phyloP scores from a whole-genome alignment of 2,888 invertebrate species.

The Caenorhabditis sulstoni region DNA sequence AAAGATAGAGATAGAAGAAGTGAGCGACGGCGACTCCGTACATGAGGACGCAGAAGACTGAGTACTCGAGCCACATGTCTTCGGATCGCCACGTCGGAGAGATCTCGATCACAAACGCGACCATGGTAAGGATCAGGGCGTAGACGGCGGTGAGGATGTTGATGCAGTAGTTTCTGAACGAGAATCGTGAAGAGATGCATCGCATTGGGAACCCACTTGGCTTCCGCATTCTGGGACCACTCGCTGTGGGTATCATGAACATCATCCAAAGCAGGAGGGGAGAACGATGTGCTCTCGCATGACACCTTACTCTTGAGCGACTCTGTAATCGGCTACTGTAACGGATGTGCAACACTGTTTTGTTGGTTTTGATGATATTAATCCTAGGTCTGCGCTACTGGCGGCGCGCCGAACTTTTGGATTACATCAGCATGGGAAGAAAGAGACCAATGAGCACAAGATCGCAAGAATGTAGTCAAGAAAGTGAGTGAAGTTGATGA shows the following conservation, averaged over 20 bases:
- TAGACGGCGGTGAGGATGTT: conserved; percentile 40
- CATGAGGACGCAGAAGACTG: conserved; percentile 67
- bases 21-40: conserved; percentile 73
- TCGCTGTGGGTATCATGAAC: conserved; percentile 3
- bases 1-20: conserved; percentile 71
- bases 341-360: not conserved
- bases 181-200: not conserved
- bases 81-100: conserved; percentile 50
- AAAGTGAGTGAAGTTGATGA: not conserved
- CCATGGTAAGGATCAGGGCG: conserved; percentile 51
- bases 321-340: conserved; percentile 20
- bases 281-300: conserved; percentile 33
- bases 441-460: conserved; percentile 35
- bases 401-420: conserved; percentile 37
- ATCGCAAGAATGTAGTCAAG: conserved; percentile 33
- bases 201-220: conserved; percentile 18
- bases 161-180: conserved; percentile 38
- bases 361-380: conserved; percentile 30
- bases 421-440: conserved; percentile 17
- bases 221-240: conserved; percentile 15
- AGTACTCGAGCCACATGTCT: conserved; percentile 35
- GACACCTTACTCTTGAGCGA: conserved; percentile 34
- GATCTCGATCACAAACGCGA: conserved; percentile 47
- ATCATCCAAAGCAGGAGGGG: conserved; percentile 20
- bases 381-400: not conserved